Evolutionary conservation across 1,140 invertebrate genomes (phyloP).

Genomic region (Temnothorax longispinosus): DNA sequence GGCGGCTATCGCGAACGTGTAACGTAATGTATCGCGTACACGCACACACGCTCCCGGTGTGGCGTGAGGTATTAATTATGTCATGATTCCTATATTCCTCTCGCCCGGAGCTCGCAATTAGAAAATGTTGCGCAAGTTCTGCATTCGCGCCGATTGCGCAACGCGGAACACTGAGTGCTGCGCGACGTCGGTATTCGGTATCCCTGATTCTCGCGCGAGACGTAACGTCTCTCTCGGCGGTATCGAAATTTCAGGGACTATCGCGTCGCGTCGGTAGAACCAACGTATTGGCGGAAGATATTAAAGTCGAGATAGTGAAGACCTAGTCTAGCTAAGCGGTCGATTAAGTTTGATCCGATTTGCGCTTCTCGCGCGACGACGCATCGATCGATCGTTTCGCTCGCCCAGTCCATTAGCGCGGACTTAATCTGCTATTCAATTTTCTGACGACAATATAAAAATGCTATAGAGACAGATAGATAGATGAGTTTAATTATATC

Average conservation of each 20-base stretch:
- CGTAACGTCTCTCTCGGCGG: not conserved
- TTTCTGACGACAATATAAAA: constrained; percentile 59
- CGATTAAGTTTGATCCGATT: constrained; percentile 74
- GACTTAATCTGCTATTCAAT: constrained; percentile 55
- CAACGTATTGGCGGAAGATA: constrained; percentile 73
- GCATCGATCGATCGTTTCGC: constrained; percentile 53
- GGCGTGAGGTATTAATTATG: constrained; percentile 57
- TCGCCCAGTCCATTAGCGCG: constrained; percentile 55
- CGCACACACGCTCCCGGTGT: not conserved
- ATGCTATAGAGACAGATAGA: constrained; percentile 52
- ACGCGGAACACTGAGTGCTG: not conserved
- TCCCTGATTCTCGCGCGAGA: not conserved
- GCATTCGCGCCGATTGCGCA: constrained; percentile 39
- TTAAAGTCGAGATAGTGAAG: constrained; percentile 70
- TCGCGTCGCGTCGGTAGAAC: not conserved
- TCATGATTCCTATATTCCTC: constrained; percentile 44
- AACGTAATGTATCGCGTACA: constrained; percentile 15
- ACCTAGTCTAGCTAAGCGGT: constrained; percentile 54
- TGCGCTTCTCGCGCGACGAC: constrained; percentile 57
- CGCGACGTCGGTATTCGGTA: not conserved
- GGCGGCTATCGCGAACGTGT: not conserved
- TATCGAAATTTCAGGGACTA: not conserved
- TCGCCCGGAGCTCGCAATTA: constrained; percentile 41
- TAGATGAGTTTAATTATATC: constrained; percentile 57
- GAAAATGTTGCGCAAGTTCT: constrained; percentile 53